Evolutionary conservation across 2,797 vertebrate genomes (phyloP).

Genomic region (Anabacerthia variegaticeps): DNA sequence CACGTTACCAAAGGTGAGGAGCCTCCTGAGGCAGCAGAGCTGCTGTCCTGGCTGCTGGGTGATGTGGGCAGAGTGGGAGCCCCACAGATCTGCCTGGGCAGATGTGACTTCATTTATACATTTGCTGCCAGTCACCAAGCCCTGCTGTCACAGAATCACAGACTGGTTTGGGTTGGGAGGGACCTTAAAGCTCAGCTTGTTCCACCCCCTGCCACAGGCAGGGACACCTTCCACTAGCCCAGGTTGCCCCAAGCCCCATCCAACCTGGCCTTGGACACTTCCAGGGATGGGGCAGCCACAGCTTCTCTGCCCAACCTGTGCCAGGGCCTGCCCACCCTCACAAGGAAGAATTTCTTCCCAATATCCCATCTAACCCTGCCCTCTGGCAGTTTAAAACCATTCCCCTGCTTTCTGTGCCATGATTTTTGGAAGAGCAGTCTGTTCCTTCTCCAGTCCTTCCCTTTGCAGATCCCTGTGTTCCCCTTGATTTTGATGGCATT

Average conservation of each 20-base stretch:
- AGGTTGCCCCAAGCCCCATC: background rate
- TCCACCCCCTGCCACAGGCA: background rate
- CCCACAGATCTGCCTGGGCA: background rate
- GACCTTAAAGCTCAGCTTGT: too few relatives aligned
- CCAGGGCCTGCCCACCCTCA: background rate
- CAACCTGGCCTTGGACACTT: rapidly evolving
- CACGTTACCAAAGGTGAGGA: constrained; percentile 86
- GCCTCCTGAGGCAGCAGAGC: background rate
- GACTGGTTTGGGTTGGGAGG: too few relatives aligned
- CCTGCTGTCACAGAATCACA: background rate
- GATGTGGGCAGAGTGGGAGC: background rate
- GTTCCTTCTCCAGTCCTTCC: background rate
- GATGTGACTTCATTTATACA: background rate
- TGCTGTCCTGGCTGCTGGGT: background rate
- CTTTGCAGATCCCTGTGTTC: background rate
- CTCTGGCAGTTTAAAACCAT: background rate
- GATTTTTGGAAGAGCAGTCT: background rate
- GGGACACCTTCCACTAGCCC: background rate
- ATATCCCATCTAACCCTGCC: background rate
- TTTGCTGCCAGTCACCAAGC: background rate
- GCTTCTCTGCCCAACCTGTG: background rate
- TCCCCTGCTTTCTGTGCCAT: background rate
- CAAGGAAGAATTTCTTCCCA: background rate
- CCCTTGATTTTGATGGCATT: background rate
- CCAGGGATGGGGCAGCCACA: background rate